Base-by-base conservation (phyloP, 2,797 vertebrate genomes). In the Anisognathus igniventris region DNA sequence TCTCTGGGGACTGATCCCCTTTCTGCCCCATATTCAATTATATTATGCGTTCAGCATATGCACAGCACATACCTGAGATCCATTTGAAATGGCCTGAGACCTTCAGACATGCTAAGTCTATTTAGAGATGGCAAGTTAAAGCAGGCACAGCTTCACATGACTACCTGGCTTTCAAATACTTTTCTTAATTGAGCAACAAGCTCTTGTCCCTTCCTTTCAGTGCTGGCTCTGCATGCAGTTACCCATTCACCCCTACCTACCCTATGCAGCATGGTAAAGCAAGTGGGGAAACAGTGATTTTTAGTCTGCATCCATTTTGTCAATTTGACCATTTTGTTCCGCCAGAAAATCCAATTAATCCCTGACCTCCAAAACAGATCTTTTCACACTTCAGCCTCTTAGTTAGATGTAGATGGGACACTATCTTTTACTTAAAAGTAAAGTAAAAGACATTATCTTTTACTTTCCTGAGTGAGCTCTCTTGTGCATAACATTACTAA, bases 1-100 rank as follows among this genome's bases (percentile, higher is more conserved):
- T 60, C 89, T 90, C 90, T 0, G 1, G 82, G 61, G 68, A 86
- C 42, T 31, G 85, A 66, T 84, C 30, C 58, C 30, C 40, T 92
- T 90, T 77, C 91, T 86, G 70, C 70, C 95, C 77, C 82, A 79
- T 84, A 95, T 91, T 92, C 85, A 93, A 88, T 93, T 88, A 71
- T 66, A 60, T 81, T 76, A 18, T 21, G 21, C 56, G 70, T 77
- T 90, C 89, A 79, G 66, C 56, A 50, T 84, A 73, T 11, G 56
- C 67, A 61, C 64, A 64, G 64, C 37, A 73, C 40, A 39, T 94
- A 73, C 25, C 3, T 61, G 89, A 56, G 44, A 42, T 25, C 53
- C 12, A 44, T 70, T 14, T 70, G 73, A 57, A 84, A 74, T 47
- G 47, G 24, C 31, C 79, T 66, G 54, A 81, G 64, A 50, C 25